Evolutionary conservation across 2,113 vertebrate genomes (phyloP), one percentile per base, ranked within the genome.

Genomic region (Dicentrarchus labrax): DNA sequence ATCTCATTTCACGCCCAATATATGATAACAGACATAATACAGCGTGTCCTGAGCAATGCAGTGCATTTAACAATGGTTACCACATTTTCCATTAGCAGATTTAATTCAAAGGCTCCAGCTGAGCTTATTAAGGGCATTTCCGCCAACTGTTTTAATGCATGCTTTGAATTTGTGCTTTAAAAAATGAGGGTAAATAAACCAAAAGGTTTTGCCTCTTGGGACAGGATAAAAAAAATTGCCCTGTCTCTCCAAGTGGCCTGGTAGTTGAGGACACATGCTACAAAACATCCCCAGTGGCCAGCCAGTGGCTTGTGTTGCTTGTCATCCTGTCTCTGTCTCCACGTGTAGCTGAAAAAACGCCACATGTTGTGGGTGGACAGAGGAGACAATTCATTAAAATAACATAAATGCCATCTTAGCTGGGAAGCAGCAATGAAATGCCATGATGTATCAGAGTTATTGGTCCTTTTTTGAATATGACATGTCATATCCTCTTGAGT

Each of bases 371-470:
- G 30, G 30, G 30, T 30, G 30, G 30, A 30, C 30, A 30, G 30
- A 3, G 74, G 45, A 47, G 45, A 47, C 45, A 47, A 86, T 62
- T 83, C 22, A 87, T 76, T 85, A 64, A 86, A 78, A 72, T 65
- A 61, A 70, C 43, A 54, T 59, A 48, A 86, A 80, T 60, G 54
- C 72, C 54, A 62, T 80, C n/a, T 50, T 60, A 43, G 71, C 68
- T 82, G 17, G 43, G 47, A 72, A 83, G 51, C 51, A 73, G 10
- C 70, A 69, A 24, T 66, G 56, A 68, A 81, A 88, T 62, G 48
- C 17, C 17, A 30, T 17, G 4, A 69, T 51, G 15, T 48, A 13
- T 74, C 43, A 69, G 24, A 59, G n/a, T 41, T 72, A n/a, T 22
- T 78, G 12, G 21, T 50, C 11, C 21, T 21, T 71, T 6, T 56